Percentiles rank a stretch among this genome's conserved stretches.
phyloP scores from a whole-genome alignment of 2,797 vertebrate species.

The Philypnodon macrostomus region DNA sequence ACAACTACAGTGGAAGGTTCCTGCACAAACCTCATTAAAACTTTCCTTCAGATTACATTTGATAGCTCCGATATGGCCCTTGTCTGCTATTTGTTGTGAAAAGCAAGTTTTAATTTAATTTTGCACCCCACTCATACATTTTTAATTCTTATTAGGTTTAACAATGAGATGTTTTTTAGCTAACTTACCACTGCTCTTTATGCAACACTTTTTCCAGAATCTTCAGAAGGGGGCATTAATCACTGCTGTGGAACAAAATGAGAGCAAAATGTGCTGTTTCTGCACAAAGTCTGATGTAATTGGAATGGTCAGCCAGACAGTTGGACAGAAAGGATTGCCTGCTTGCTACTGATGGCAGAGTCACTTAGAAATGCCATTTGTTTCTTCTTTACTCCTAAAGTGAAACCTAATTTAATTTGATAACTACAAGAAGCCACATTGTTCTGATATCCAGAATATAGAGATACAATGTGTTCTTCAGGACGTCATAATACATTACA shows the following conservation, averaged over 20 bases:
- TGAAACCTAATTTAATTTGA: conserved; percentile 2
- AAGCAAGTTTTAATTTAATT: too few relatives aligned
- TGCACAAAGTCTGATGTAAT: conserved; percentile 39
- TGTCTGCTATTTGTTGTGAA: too few relatives aligned
- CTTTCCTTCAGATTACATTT: too few relatives aligned
- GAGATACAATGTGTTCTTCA: neutral
- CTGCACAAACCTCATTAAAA: too few relatives aligned
- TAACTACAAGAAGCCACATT: conserved; percentile 5
- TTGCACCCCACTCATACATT: too few relatives aligned
- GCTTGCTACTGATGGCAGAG: conserved; percentile 15
- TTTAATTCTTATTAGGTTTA: too few relatives aligned
- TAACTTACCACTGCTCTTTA: neutral
- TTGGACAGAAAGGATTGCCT: conserved; percentile 25
- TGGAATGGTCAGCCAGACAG: conserved; percentile 21
- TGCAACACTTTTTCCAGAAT: conserved; percentile 17
- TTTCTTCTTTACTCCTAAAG: conserved; percentile 6
- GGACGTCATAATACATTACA: conserved; percentile 41
- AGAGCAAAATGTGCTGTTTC: conserved; percentile 29
- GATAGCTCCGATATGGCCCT: too few relatives aligned
- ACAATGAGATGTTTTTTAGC: too few relatives aligned
- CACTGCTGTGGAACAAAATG: conserved; percentile 21
- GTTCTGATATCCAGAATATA: conserved; percentile 4
- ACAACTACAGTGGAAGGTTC: too few relatives aligned
- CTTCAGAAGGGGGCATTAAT: conserved; percentile 17
- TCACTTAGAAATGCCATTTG: conserved; percentile 19